Conservation (phyloP, 35 echinoderm and acorn worm species). For the Heliocidaris erythrogramma region DNA sequence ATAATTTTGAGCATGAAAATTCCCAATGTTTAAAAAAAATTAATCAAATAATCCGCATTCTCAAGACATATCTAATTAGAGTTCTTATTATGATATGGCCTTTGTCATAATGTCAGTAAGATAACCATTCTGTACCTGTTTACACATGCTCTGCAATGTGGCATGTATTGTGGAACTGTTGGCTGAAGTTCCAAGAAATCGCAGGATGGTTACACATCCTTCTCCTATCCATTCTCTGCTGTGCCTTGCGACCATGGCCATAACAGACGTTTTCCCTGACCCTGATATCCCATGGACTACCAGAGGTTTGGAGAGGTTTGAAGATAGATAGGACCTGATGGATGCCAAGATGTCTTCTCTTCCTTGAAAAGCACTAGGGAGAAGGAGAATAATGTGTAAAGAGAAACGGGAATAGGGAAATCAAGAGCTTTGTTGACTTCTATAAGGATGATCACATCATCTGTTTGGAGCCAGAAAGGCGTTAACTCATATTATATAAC, state of each 20-base stretch:
- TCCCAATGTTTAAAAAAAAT: no score
- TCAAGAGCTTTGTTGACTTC: neutral
- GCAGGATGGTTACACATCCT: constrained; percentile 65
- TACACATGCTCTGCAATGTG: constrained; percentile 60
- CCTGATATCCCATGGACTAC: constrained; percentile 85
- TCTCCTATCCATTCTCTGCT: constrained; percentile 49
- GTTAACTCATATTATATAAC: no score
- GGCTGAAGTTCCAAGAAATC: constrained; percentile 81
- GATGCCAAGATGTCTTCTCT: constrained; percentile 62
- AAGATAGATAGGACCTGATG: constrained; percentile 38
- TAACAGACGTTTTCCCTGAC: constrained; percentile 85
- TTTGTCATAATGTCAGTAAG: neutral
- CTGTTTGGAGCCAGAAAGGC: no score
- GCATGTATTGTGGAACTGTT: constrained; percentile 69
- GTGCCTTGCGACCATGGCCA: constrained; percentile 79
- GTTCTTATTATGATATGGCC: neutral
- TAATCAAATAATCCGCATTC: no score
- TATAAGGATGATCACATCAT: neutral
- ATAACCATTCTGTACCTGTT: constrained; percentile 55
- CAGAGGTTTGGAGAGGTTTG: constrained; percentile 58
- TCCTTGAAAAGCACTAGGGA: constrained; percentile 66
- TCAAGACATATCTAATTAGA: no score
- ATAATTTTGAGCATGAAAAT: no score
- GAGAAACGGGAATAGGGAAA: neutral
- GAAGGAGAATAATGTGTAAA: neutral